Conservation (phyloP, 2,888 invertebrate genomes). For the Hoplodrina ambigua region DNA sequence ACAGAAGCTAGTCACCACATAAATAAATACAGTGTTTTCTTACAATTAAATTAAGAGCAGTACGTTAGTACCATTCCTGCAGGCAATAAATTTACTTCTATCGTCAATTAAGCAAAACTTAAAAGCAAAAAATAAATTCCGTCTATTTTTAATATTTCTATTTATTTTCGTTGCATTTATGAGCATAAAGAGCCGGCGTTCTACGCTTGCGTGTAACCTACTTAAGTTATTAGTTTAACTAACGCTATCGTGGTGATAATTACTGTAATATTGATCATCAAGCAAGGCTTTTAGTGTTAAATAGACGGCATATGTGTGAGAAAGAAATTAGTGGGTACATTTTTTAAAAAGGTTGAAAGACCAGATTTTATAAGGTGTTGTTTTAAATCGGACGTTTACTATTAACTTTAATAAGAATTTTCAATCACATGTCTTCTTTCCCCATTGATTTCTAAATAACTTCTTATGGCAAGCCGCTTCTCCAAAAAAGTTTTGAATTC, state of each 20-base stretch:
- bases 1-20: no score
- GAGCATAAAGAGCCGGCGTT: slow-evolving; percentile 11
- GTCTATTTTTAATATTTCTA: slow-evolving; percentile 18
- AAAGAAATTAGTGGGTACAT: not conserved
- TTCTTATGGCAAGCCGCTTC: not conserved
- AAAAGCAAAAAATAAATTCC: slow-evolving; percentile 31
- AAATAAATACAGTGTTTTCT: no score
- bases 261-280: slow-evolving; percentile 50
- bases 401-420: no score
- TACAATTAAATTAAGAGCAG: no score
- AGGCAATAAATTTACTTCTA: slow-evolving; percentile 12
- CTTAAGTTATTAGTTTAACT: slow-evolving; percentile 44
- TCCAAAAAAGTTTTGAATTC: not conserved
- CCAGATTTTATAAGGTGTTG: not conserved
- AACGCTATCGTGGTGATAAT: slow-evolving; percentile 51
- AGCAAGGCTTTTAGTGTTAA: slow-evolving; percentile 27
- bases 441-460: no score
- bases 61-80: no score
- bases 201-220: slow-evolving; percentile 51
- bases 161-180: slow-evolving; percentile 35
- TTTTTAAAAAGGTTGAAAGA: not conserved
- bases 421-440: no score
- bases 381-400: no score
- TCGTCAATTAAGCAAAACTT: not conserved
- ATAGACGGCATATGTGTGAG: slow-evolving; percentile 20